Evolutionary conservation across 2,888 invertebrate genomes (phyloP).

Genomic region (Bombyx huttoni): DNA sequence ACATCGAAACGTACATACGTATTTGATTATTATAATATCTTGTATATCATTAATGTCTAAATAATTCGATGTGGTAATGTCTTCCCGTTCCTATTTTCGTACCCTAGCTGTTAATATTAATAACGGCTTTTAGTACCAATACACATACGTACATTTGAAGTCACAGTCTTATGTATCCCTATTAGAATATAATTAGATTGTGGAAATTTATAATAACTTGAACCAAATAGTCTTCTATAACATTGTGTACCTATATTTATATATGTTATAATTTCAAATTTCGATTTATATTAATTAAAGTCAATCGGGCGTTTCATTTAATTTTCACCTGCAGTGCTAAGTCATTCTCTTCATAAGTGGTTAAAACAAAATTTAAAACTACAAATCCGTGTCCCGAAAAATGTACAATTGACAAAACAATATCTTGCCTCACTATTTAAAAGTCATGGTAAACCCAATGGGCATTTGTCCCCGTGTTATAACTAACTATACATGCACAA

Average conservation of each 20-base stretch:
- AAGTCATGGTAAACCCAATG: neutral
- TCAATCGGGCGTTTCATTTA: no score
- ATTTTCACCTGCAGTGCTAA: no score
- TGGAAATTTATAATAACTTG: no score
- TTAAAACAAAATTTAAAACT: neutral
- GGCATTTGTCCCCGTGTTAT: constrained; percentile 8
- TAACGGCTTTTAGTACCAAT: neutral
- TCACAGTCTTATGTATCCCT: no score
- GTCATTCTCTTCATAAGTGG: neutral
- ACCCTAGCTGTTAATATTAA: neutral
- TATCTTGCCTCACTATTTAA: neutral
- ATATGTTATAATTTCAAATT: no score
- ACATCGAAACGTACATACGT: neutral
- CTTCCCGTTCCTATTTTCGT: neutral
- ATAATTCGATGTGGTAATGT: neutral
- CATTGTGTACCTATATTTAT: no score
- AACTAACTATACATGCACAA: constrained; percentile 6
- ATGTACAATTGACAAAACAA: neutral
- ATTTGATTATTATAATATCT: neutral
- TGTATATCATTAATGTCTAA: neutral
- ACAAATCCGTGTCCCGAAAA: neutral
- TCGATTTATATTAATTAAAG: no score
- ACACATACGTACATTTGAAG: neutral
- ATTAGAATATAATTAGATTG: no score
- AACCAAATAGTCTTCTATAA: no score